Evolutionary conservation across 2,113 vertebrate genomes (phyloP), one percentile per base, ranked within the genome.

Genomic region (Hemicordylus capensis): DNA sequence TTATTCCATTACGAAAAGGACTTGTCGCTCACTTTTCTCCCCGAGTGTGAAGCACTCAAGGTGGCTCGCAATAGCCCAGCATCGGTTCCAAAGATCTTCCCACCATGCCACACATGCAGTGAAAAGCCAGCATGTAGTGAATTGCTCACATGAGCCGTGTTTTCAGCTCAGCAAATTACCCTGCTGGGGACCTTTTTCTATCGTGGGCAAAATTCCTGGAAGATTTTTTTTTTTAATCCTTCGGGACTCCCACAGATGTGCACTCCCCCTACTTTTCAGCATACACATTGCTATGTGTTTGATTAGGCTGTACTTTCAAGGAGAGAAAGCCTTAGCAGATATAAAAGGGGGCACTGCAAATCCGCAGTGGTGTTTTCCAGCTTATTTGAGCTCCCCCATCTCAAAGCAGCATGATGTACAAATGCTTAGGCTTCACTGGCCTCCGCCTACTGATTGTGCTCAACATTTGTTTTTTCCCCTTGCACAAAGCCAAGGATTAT

Each of bases 401-500:
- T n/a, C 42, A 0, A 85, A 92, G 85, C 67, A 73, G 85, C 37
- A 15, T 6, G 34, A 15, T 42, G 81, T 84, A 77, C 61, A 56
- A 75, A 79, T 48, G 66, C 83, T 51, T 81, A 0, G 4, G 77
- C 56, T 73, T 85, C 89, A 80, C 88, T 69, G 58, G 81, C 0
- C 20, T 90, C 81, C 90, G 59, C 73, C 75, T 51, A 4, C 63
- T 54, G 90, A 3, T 82, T 84, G 9, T 0, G 0, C 73, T 84
- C 81, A 8, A 51, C 2, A 63, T 86, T 76, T 17, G 61, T 58
- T 76, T 22, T 83, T 34, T 4, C 6, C 11, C 39, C 39, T 31
- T 77, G 28, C 42, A 34, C 67, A 3, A 51, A 88, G 83, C 87
- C 93, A 86, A 28, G 92, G 94, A 92, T 94, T 94, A 93, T 91